These are phyloP conservation scores for Eurois occulta DNA, from an alignment of 2,888 invertebrate genomes.

Conservation along the genomic window DNA sequence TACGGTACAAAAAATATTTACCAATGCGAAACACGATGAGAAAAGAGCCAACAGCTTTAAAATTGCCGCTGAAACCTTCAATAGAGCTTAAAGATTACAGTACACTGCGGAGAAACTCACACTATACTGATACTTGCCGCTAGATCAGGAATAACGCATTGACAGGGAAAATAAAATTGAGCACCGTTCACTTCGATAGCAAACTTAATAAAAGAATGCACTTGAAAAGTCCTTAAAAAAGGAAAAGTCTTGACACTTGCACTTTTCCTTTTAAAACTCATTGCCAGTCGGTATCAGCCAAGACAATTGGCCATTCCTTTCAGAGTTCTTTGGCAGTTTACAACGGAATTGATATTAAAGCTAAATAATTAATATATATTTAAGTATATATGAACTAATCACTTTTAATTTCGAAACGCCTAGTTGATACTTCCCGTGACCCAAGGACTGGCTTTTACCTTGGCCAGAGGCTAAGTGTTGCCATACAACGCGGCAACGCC, in stretches of 20 bases:
- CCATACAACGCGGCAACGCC: no score
- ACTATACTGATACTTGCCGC: conserved; percentile 14
- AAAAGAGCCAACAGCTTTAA: background rate
- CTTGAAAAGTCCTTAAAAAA: background rate
- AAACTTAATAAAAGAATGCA: conserved; percentile 26
- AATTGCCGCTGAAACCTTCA: background rate
- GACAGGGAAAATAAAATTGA: conserved; percentile 11
- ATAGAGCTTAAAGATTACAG: conserved; percentile 12
- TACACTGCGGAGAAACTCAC: background rate
- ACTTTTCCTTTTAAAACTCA: background rate
- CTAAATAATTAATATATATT: background rate
- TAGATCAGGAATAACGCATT: background rate
- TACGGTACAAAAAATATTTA: background rate
- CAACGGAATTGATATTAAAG: background rate
- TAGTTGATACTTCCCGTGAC: no score
- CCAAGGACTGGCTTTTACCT: no score
- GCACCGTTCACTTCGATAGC: background rate
- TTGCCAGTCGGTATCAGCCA: background rate
- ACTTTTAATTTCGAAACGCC: no score
- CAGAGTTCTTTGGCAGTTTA: background rate
- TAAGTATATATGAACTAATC: no score
- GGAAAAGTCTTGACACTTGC: no score
- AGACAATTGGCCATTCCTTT: background rate
- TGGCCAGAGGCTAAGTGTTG: no score
- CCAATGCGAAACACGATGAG: background rate